Evolutionary conservation across 2,797 vertebrate species (phyloP), one percentile per base, ranked within the genome.

Genomic region (Triplophysa yarkandensis): DNA sequence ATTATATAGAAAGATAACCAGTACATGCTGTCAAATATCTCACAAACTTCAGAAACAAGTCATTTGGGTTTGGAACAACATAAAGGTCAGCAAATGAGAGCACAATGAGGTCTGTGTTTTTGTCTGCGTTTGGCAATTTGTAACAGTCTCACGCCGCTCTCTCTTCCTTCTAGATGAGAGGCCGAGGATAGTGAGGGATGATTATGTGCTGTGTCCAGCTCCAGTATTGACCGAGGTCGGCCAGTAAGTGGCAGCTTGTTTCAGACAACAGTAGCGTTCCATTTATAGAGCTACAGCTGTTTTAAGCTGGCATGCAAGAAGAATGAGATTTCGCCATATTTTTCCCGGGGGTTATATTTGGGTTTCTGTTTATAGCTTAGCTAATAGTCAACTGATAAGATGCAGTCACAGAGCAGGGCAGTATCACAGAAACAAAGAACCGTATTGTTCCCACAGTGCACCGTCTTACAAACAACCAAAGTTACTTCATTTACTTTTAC

Each of bases 201-300:
- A 91, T 39, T 92, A 94, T 84, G 87, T 99, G 83, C 90, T 97
- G 83, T 99, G 97, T 83, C 93, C 94, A 41, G 95, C 94, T 68
- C 94, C 95, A 19, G 76, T 89, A 81, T 89, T 99, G 41, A 87
- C 93, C 48, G 91, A 93, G 86, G 91, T 84, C 5, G 95, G 96
- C 91, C 92, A 98, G 97, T 99, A 92, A 97, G 97, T 94, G 88
- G 69, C 77, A 86, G 16, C 19, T 73, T 43, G 67, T 8, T 11
- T 57, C 28, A 41, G 58, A 73, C 68, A 75, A 72, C 60, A 77
- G 63, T 77, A 21, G 4, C 19, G 28, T 39, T 54, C 63, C 74
- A 41, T 58, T 82, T 77, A 72, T 72, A 79, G 74, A 52, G 34
- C 58, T 65, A 54, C 58, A 50, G 72, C 74, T 81, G 69, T 36